Conservation (phyloP, 2,113 vertebrate genomes). For the Gallinago jamesoni region DNA sequence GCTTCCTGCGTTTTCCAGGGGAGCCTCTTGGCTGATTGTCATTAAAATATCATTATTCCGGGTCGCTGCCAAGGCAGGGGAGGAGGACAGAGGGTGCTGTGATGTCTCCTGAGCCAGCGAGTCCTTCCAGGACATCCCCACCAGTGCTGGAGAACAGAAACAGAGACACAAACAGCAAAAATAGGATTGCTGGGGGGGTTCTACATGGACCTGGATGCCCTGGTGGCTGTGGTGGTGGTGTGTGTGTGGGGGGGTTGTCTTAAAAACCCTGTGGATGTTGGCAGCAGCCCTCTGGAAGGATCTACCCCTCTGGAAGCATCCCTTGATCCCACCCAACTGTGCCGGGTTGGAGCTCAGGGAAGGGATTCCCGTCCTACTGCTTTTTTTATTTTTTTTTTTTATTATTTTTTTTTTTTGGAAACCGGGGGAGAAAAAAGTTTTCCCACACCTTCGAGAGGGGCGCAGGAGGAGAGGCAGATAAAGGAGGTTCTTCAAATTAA, state of each 20-base stretch:
- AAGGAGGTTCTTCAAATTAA: slow-evolving; percentile 34
- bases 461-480: slow-evolving; percentile 5
- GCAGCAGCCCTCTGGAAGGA: neutral
- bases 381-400: neutral
- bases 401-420: neutral
- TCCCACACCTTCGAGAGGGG: slow-evolving; percentile 31
- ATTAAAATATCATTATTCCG: rapidly evolving
- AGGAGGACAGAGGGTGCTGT: neutral
- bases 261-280: neutral
- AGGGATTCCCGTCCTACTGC: slow-evolving; percentile 38
- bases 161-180: neutral
- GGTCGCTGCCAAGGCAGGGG: neutral
- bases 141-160: neutral
- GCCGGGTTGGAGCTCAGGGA: neutral
- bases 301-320: neutral
- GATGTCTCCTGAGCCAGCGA: neutral
- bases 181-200: neutral
- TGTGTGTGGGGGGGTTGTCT: too few species aligned
- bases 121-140: neutral
- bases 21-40: neutral
- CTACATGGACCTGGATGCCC: rapidly evolving
- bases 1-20: neutral
- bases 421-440: slow-evolving; percentile 4
- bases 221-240: rapidly evolving
- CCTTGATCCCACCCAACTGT: neutral